Percentiles rank a stretch among this genome's conserved stretches.
Conservation (phyloP, 2,113 vertebrate species). For the Spermophilus dauricus region DNA sequence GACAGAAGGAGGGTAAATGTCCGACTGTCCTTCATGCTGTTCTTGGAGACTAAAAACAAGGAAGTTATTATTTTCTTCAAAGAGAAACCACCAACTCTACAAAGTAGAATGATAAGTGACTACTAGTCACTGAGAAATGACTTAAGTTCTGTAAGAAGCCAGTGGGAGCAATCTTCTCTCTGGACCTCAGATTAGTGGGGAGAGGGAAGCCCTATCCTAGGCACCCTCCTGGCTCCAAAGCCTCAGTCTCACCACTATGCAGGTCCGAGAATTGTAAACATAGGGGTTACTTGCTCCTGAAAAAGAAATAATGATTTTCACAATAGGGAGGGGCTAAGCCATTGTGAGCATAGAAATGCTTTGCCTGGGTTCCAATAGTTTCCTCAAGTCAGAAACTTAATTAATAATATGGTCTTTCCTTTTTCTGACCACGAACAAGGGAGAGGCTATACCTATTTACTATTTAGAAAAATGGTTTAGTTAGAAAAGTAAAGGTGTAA, state of each 20-base stretch:
- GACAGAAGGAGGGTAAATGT: neutral
- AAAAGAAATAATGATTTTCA: conserved; percentile 21
- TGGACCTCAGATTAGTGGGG: neutral
- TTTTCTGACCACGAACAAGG: neutral
- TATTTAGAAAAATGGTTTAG: neutral
- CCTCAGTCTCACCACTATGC: neutral
- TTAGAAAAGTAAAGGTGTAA: conserved; percentile 1
- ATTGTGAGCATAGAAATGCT: neutral
- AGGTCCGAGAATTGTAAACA: neutral
- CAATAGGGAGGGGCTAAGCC: neutral
- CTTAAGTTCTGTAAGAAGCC: neutral
- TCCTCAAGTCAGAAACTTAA: conserved; percentile 1
- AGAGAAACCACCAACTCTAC: neutral
- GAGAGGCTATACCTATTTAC: neutral
- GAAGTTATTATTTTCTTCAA: neutral
- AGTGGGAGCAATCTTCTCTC: neutral
- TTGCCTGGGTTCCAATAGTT: neutral
- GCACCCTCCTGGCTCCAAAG: neutral
- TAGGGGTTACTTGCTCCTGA: neutral
- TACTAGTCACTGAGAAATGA: neutral
- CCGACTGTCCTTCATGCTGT: neutral
- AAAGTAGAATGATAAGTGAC: neutral
- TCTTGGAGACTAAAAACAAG: neutral
- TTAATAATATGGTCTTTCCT: neutral
- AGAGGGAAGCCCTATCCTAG: neutral